Conservation (phyloP, 2,113 vertebrate species). For the Syngnathus floridae region DNA sequence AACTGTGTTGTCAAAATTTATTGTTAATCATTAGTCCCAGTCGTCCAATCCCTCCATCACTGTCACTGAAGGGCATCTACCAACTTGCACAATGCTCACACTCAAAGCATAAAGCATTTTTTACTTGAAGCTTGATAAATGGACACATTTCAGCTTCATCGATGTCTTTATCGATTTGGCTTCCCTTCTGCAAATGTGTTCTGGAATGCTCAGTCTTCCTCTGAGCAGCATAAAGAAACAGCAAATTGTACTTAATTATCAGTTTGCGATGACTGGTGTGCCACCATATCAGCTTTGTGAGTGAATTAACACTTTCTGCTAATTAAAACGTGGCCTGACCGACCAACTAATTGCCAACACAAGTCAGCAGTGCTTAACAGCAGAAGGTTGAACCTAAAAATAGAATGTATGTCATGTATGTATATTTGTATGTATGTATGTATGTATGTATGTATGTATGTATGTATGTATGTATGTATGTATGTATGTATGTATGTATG, state of each 20-base stretch:
- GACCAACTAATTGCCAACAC: slow-evolving; percentile 13
- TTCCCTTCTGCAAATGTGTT: neutral
- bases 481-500: too few relatives aligned
- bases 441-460: too few relatives aligned
- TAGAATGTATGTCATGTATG: neutral
- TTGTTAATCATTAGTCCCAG: slow-evolving; percentile 20
- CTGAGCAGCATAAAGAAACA: neutral
- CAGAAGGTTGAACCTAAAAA: slow-evolving; percentile 12
- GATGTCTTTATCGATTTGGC: neutral
- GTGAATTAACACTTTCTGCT: slow-evolving; percentile 9
- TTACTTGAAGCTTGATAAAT: slow-evolving; percentile 30
- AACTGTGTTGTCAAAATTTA: slow-evolving; percentile 8
- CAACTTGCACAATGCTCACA: slow-evolving; percentile 4
- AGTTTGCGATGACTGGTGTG: slow-evolving; percentile 8
- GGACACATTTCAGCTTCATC: slow-evolving; percentile 13
- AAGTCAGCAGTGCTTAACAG: too few relatives aligned
- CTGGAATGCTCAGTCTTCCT: slow-evolving; percentile 5
- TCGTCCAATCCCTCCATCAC: slow-evolving; percentile 22
- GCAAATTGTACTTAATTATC: slow-evolving; percentile 5
- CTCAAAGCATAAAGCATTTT: slow-evolving; percentile 7
- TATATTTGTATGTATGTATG: too few relatives aligned
- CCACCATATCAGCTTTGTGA: slow-evolving; percentile 2
- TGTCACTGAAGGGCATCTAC: slow-evolving; percentile 14
- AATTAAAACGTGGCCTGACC: slow-evolving; percentile 7
- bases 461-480: too few relatives aligned